Evolutionary conservation across 2,888 invertebrate genomes (phyloP).

Genomic region (Aleiodes alternator): DNA sequence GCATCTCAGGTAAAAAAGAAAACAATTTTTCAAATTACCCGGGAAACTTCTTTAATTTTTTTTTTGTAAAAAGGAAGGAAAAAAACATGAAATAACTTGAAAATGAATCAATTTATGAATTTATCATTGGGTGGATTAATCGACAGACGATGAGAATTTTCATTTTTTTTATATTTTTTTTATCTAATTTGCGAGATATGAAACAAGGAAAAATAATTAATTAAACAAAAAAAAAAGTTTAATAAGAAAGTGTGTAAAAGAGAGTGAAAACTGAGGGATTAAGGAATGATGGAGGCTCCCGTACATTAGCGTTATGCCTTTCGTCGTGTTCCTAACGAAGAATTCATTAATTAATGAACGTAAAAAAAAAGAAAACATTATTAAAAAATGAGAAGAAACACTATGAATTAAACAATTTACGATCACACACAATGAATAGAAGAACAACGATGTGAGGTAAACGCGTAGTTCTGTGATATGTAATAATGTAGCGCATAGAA

Average conservation of each 20-base stretch:
- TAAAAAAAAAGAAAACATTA: neutral
- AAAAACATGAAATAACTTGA: neutral
- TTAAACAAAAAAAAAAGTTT: constrained; percentile 12
- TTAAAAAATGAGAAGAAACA: neutral
- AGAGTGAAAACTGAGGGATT: constrained; percentile 37
- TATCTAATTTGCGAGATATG: constrained; percentile 26
- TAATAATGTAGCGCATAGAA: constrained; percentile 72
- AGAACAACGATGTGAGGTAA: constrained; percentile 69
- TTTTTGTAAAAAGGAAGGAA: neutral
- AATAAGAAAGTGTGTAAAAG: constrained; percentile 27
- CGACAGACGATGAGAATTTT: constrained; percentile 32
- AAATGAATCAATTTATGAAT: constrained; percentile 14
- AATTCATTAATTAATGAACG: neutral
- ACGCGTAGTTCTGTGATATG: constrained; percentile 77
- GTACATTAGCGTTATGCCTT: constrained; percentile 63
- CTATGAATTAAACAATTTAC: neutral
- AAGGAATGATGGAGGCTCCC: constrained; percentile 64
- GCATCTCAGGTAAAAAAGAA: constrained; percentile 9
- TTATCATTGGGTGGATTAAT: neutral
- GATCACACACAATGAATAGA: constrained; percentile 5
- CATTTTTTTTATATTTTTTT: constrained; percentile 18
- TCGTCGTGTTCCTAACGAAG: constrained; percentile 46
- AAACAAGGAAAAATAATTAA: constrained; percentile 31
- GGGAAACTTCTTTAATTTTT: too few species aligned
- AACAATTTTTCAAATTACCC: neutral